These are phyloP conservation scores for Percopsis omiscomaycus DNA, from an alignment of 2,797 vertebrate genomes.

Conservation along the genomic window DNA sequence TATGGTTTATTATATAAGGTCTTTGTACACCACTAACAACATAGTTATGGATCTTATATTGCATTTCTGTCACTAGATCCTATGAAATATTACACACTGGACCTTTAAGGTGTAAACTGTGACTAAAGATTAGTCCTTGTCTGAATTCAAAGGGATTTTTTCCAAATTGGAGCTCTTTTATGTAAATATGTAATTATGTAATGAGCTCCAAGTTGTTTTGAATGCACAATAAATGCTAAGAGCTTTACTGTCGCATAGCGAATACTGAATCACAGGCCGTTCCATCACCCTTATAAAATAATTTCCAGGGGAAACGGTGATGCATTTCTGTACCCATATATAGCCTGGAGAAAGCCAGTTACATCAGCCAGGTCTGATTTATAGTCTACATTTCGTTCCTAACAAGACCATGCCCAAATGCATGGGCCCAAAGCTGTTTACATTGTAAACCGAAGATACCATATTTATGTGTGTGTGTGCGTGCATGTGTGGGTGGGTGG, in stretches of 20 bases:
- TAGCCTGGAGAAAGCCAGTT: slow-evolving; percentile 39
- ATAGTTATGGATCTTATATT: too few species aligned
- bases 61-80: too few species aligned
- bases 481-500: slow-evolving; percentile 6
- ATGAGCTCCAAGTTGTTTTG: too few species aligned
- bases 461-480: slow-evolving; percentile 18
- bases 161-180: too few species aligned
- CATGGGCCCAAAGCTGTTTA: slow-evolving; percentile 36
- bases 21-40: too few species aligned
- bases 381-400: slow-evolving; percentile 47
- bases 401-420: slow-evolving; percentile 37
- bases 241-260: slow-evolving; percentile 8
- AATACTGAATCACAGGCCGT: slow-evolving; percentile 43
- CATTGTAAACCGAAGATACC: slow-evolving; percentile 22
- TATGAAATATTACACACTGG: too few species aligned
- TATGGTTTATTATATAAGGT: too few species aligned
- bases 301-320: slow-evolving; percentile 33
- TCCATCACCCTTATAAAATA: slow-evolving; percentile 33
- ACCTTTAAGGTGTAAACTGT: too few species aligned
- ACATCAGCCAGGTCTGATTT: slow-evolving; percentile 43
- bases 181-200: too few species aligned
- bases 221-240: background rate
- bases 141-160: too few species aligned
- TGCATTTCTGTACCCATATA: slow-evolving; percentile 34
- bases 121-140: too few species aligned